Conservation (phyloP, 2,797 vertebrate species). For the Merluccius polli region DNA sequence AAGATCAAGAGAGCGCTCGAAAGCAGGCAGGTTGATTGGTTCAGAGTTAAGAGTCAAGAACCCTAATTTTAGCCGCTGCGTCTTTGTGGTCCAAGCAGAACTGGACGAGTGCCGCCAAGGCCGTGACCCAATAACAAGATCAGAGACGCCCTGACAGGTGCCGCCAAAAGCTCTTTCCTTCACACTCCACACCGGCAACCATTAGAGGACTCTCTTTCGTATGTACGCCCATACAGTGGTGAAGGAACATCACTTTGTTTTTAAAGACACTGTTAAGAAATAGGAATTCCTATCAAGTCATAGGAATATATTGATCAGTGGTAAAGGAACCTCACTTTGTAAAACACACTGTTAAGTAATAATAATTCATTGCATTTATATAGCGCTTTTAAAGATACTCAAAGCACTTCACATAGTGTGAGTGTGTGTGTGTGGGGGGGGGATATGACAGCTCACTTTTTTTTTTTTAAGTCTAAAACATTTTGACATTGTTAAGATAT, state of each 20-base stretch:
- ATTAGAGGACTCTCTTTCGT: not conserved
- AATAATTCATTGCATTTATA: no score
- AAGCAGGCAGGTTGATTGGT: constrained; percentile 44
- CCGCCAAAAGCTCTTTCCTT: constrained; percentile 30
- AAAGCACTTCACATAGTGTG: no score
- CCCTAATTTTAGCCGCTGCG: constrained; percentile 73
- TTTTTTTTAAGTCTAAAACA: no score
- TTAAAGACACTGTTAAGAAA: not conserved
- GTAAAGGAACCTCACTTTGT: no score
- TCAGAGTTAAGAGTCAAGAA: constrained; percentile 65
- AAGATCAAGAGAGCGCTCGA: not conserved
- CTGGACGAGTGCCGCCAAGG: constrained; percentile 68
- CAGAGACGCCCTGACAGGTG: constrained; percentile 52
- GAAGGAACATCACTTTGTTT: not conserved
- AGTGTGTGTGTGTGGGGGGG: no score
- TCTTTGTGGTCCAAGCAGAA: constrained; percentile 66
- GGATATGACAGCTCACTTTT: no score
- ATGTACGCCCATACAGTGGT: not conserved
- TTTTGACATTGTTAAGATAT: no score
- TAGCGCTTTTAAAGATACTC: no score
- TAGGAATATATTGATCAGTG: no score
- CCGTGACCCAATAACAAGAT: constrained; percentile 73
- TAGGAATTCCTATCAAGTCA: not conserved
- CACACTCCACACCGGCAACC: constrained; percentile 21
- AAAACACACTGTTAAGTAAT: no score